phyloP scores from a whole-genome alignment of 1,140 invertebrate species.

The Nebria ingens region DNA sequence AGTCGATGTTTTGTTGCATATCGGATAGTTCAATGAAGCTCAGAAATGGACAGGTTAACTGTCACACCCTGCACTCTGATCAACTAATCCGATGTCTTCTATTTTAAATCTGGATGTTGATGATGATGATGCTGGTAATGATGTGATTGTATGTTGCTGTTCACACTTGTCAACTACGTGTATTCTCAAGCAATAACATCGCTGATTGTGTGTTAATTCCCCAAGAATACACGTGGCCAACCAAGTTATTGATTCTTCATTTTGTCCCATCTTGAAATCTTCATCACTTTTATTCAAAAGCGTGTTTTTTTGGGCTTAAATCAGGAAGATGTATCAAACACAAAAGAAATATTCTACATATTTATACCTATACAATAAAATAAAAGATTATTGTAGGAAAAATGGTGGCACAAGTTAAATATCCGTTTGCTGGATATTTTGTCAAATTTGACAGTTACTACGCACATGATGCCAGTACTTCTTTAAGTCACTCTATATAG shows the following conservation, averaged over 20 bases:
- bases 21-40: slow-evolving; percentile 1
- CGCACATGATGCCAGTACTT: too few relatives aligned
- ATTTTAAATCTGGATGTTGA: neutral
- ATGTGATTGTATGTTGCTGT: neutral
- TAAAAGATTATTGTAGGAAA: too few relatives aligned
- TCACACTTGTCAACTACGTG: slow-evolving; percentile 75
- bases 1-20: neutral
- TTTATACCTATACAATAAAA: too few relatives aligned
- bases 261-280: neutral
- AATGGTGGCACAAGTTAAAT: too few relatives aligned
- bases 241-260: slow-evolving; percentile 57
- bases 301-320: slow-evolving; percentile 11
- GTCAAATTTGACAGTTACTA: neutral
- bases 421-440: neutral
- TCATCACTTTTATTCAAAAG: slow-evolving; percentile 12
- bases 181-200: slow-evolving; percentile 98
- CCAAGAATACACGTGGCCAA: slow-evolving; percentile 91
- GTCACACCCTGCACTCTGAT: slow-evolving; percentile 2
- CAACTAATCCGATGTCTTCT: neutral
- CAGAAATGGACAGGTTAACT: slow-evolving; percentile 1
- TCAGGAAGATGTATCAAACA: too few relatives aligned
- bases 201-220: slow-evolving; percentile 84
- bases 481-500: neutral
- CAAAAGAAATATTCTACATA: too few relatives aligned
- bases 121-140: neutral